These are phyloP conservation scores for Vireo griseus DNA, from an alignment of 2,797 vertebrate species.

Conservation along the genomic window DNA sequence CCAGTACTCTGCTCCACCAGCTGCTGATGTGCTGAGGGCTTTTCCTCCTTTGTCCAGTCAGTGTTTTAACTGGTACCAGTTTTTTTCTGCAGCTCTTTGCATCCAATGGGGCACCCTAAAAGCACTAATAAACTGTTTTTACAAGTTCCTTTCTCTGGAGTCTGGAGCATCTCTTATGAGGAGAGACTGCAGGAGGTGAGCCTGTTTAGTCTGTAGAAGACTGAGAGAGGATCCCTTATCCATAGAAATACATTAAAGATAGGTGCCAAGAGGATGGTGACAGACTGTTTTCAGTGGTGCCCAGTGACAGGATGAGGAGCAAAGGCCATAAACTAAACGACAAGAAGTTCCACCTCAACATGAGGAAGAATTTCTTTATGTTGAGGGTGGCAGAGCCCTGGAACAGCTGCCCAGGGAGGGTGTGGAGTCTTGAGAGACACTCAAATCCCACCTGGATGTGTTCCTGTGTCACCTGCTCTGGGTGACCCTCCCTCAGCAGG, in stretches of 20 bases:
- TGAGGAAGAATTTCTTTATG: background rate
- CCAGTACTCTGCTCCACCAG: background rate
- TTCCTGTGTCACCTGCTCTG: background rate
- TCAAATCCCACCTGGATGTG: rapidly evolving
- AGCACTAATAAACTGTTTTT: background rate
- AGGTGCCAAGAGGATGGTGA: background rate
- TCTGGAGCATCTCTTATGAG: background rate
- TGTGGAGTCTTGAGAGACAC: rapidly evolving
- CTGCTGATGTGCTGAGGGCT: background rate
- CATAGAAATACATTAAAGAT: background rate
- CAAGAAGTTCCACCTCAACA: background rate
- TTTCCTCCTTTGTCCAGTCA: background rate
- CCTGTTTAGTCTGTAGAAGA: background rate
- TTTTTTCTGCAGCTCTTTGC: background rate
- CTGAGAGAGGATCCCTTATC: background rate
- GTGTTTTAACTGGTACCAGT: background rate
- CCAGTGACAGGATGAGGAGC: rapidly evolving
- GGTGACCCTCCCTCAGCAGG: background rate
- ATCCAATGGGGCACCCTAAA: background rate
- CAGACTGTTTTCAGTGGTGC: background rate
- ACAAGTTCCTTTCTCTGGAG: background rate
- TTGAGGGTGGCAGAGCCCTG: background rate
- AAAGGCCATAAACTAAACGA: background rate
- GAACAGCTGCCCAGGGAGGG: background rate
- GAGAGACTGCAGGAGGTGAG: background rate